phyloP scores from a whole-genome alignment of 1,140 invertebrate species.

The Pygmarrhopalites habei region DNA sequence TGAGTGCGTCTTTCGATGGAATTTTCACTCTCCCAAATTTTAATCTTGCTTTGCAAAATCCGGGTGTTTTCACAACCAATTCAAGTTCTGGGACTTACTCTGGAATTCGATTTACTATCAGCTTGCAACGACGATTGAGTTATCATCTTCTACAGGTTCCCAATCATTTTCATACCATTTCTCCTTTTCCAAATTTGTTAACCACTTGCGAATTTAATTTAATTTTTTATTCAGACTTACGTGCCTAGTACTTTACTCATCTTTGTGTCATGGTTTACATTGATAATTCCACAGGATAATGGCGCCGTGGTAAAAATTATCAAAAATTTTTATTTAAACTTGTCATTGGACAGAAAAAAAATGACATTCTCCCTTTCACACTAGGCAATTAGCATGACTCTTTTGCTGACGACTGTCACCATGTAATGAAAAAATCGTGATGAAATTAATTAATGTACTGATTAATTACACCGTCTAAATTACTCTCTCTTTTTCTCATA shows the following conservation, averaged over 20 bases:
- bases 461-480: too few species aligned
- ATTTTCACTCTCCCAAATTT: not conserved
- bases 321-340: too few species aligned
- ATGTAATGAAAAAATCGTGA: too few species aligned
- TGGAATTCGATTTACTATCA: constrained; percentile 42
- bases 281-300: constrained; percentile 56
- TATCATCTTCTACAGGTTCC: constrained; percentile 48
- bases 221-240: constrained; percentile 51
- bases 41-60: not conserved
- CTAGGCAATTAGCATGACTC: constrained; percentile 53
- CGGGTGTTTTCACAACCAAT: not conserved
- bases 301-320: constrained; percentile 54
- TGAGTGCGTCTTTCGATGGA: too few species aligned
- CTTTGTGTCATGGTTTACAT: constrained; percentile 58
- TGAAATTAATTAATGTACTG: too few species aligned
- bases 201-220: too few species aligned
- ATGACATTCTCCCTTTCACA: too few species aligned
- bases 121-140: constrained; percentile 52
- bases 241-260: constrained; percentile 57
- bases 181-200: not conserved
- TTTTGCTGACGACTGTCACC: constrained; percentile 23
- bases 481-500: too few species aligned
- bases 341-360: too few species aligned
- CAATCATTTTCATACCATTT: too few species aligned
- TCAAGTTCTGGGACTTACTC: constrained; percentile 9